These are phyloP conservation scores for Chaenogobius annularis DNA, from an alignment of 2,113 vertebrate genomes.

Conservation along the genomic window DNA sequence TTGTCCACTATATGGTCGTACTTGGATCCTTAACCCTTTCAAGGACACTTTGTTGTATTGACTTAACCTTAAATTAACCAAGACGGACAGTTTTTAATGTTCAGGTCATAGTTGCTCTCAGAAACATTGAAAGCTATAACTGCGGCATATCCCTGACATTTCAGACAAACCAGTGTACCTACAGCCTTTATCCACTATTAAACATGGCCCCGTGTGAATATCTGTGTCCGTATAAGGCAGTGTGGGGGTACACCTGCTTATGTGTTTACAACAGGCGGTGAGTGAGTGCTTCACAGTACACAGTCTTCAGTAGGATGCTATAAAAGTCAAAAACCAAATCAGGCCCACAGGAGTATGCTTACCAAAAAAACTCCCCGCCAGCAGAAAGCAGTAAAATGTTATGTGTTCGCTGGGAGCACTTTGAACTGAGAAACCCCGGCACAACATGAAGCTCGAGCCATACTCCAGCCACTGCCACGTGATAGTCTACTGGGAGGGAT, in stretches of 20 bases:
- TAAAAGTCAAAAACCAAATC: slow-evolving; percentile 64
- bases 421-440: slow-evolving; percentile 51
- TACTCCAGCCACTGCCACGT: slow-evolving; percentile 26
- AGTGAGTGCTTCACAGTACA: slow-evolving; percentile 37
- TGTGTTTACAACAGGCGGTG: slow-evolving; percentile 42
- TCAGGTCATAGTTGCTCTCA: slow-evolving; percentile 49
- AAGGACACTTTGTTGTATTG: slow-evolving; percentile 51
- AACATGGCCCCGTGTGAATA: slow-evolving; percentile 16
- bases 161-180: slow-evolving; percentile 37
- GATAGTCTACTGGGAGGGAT: slow-evolving; percentile 32
- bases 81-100: slow-evolving; percentile 49
- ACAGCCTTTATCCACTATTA: slow-evolving; percentile 37
- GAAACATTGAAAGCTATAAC: slow-evolving; percentile 45
- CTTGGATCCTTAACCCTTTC: slow-evolving; percentile 31
- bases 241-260: slow-evolving; percentile 24
- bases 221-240: slow-evolving; percentile 8
- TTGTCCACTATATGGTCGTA: slow-evolving; percentile 25
- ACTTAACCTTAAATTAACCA: slow-evolving; percentile 68
- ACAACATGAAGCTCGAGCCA: slow-evolving; percentile 46
- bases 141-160: slow-evolving; percentile 37
- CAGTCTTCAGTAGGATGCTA: slow-evolving; percentile 57
- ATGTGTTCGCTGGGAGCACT: slow-evolving; percentile 65
- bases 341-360: slow-evolving; percentile 58
- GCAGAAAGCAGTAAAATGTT: slow-evolving; percentile 67
- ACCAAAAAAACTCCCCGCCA: slow-evolving; percentile 59